Percentiles rank a stretch among this genome's conserved stretches.
phyloP scores from a whole-genome alignment of 1,140 invertebrate genomes.

The Sycophaga agraensis region DNA sequence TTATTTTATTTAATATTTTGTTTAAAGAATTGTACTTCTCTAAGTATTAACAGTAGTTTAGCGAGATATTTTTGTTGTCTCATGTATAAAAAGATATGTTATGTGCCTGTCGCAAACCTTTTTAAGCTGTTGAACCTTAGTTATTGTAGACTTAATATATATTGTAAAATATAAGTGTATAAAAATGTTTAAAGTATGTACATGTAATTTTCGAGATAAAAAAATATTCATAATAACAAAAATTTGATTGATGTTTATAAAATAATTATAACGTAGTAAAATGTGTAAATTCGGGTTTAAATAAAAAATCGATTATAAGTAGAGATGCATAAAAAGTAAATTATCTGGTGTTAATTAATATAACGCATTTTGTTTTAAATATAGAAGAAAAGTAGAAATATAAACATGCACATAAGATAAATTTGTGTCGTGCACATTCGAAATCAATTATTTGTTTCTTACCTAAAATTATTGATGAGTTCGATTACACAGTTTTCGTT shows the following conservation, averaged over 20 bases:
- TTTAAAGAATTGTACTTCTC: not conserved
- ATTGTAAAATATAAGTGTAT: too few relatives aligned
- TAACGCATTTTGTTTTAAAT: too few relatives aligned
- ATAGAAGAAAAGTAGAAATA: not conserved
- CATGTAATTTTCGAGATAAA: not conserved
- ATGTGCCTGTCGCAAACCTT: conserved; percentile 29
- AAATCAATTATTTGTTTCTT: not conserved
- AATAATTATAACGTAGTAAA: not conserved
- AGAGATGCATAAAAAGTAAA: too few relatives aligned
- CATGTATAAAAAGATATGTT: conserved; percentile 18
- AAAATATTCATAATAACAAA: not conserved
- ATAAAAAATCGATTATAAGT: too few relatives aligned
- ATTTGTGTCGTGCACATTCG: conserved; percentile 2
- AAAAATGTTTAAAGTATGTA: too few relatives aligned
- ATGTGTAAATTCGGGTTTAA: too few relatives aligned
- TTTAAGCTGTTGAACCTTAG: conserved; percentile 3
- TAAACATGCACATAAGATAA: conserved; percentile 17
- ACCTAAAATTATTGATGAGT: conserved; percentile 9
- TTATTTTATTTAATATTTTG: not conserved
- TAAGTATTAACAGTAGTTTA: not conserved
- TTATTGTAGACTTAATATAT: not conserved
- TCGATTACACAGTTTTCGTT: not conserved
- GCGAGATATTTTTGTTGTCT: conserved; percentile 1
- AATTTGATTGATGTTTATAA: not conserved
- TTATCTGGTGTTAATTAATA: too few relatives aligned